Base-by-base conservation (phyloP, 2,797 vertebrate genomes). In the Micrastur ruficollis region DNA sequence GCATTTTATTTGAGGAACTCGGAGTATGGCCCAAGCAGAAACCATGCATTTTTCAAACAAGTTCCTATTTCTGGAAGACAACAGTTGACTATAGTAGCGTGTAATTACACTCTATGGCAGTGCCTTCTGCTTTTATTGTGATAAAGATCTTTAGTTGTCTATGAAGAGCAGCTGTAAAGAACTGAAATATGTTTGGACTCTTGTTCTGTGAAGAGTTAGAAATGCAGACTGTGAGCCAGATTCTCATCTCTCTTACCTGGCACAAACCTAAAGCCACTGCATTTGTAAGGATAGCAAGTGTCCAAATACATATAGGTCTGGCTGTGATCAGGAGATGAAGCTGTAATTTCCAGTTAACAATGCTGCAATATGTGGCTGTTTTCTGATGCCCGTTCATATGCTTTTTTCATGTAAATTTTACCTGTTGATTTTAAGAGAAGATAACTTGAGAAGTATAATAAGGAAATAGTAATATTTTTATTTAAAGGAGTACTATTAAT, bases 101-200 rank as follows among this genome's bases (percentile, higher is more conserved):
- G 38, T 84, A 93, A 94, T 97, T 96, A 93, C 92, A 81, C 80
- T 95, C 92, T 53, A 8, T 90, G 88, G 93, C 91, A 87, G 27
- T 44, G 94, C 93, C 82, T 97, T 93, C 96, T 91, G 90, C 52
- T 95, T 95, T 96, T 56, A 79, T 50, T 62, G 38, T 88, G 94
- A 95, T 96, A 88, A 95, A 95, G 96, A 95, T 94, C 96, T 94
- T 83, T 21, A 49, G 79, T 70, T 95, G 93, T 86, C 97, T 94
- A 53, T 55, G 93, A 95, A 96, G 94, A 95, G 79, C 61, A 78
- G 56, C 91, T 89, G 81, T 95, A 93, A 97, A 96, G 94, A 83
- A 11, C 40, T 65, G 68, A 92, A 81, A 88, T 89, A 46, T 40
- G 65, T 93, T 75, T 85, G 90, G 74, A 90, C 89, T 79, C 59